Evolutionary conservation across 2,888 invertebrate species (phyloP), one percentile per base, ranked within the genome.

Genomic region (Cryptus armator): DNA sequence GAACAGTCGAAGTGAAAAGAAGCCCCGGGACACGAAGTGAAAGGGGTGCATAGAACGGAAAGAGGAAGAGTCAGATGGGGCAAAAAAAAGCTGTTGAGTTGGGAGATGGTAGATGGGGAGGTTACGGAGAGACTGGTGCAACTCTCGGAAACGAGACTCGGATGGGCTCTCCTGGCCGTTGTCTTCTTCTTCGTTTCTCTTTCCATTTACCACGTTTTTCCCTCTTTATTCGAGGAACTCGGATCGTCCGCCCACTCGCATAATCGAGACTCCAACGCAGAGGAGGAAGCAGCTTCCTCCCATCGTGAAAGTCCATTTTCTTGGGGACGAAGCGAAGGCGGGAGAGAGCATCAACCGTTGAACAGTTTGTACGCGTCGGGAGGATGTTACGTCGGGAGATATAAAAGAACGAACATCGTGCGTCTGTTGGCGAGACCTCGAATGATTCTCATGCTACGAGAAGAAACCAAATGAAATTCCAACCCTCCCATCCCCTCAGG

Each of bases 111-210:
- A 43, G 64, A 64, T 32, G 19, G 44, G 56, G 56, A 56, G 59
- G 74, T 59, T 62, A 29, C 64, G 64, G 64, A 66, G 64, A 66
- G 66, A 53, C 53, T 64, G 71, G 76, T 77, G 83, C 32, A 82
- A 68, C 72, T 80, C 76, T 67, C 80, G 83, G 80, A 72, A 85
- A 85, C 83, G 83, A 80, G 85, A 83, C 83, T 83, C 83, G 76
- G 80, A 85, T 82, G 82, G 81, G 64, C 70, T 79, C 68, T 53
- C 72, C 72, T 43, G 71, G 48, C 74, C 67, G 64, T 74, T 74
- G 64, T 85, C 71, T 75, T 79, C 76, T 68, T 79, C 75, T 62
- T 44, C 84, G 48, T 75, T 71, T 72, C 74, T 70, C 70, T 56
- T 71, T 64, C 71, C 66, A 62, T 56, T 43, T 81, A 74, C 59